phyloP scores from a whole-genome alignment of 2,888 invertebrate genomes.

The Leptopilina syphax region DNA sequence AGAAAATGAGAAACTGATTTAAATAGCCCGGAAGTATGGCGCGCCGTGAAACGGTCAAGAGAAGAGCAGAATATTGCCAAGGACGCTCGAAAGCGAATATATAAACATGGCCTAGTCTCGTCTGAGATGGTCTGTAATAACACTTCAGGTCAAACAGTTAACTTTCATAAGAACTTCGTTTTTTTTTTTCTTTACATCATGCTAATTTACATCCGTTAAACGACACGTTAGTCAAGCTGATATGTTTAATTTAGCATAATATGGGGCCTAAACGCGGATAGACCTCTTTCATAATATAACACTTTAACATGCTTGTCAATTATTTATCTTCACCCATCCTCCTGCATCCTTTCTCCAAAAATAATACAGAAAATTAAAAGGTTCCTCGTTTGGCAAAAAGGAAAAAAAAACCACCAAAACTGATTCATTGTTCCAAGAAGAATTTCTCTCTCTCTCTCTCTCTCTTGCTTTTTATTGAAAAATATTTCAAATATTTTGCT shows the following conservation, averaged over 20 bases:
- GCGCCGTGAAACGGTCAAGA: neutral
- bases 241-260: slow-evolving; percentile 39
- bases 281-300: slow-evolving; percentile 23
- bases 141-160: slow-evolving; percentile 35
- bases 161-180: slow-evolving; percentile 27
- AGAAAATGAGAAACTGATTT: neutral
- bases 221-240: slow-evolving; percentile 34
- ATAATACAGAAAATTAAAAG: neutral
- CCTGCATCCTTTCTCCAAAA: neutral
- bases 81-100: slow-evolving; percentile 36
- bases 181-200: neutral
- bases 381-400: neutral
- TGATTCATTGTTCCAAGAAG: slow-evolving; percentile 4
- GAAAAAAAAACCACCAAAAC: neutral
- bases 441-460: neutral
- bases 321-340: slow-evolving; percentile 10
- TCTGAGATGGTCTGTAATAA: slow-evolving; percentile 26
- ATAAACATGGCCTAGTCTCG: slow-evolving; percentile 40
- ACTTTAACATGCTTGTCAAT: slow-evolving; percentile 29
- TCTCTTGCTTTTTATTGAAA: too few species aligned
- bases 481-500: neutral
- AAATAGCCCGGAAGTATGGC: slow-evolving; percentile 13
- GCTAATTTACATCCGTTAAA: slow-evolving; percentile 37
- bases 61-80: slow-evolving; percentile 12
- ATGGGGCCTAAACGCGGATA: slow-evolving; percentile 21